phyloP scores from a whole-genome alignment of 2,888 invertebrate species.

The Caenorhabditis becei region DNA sequence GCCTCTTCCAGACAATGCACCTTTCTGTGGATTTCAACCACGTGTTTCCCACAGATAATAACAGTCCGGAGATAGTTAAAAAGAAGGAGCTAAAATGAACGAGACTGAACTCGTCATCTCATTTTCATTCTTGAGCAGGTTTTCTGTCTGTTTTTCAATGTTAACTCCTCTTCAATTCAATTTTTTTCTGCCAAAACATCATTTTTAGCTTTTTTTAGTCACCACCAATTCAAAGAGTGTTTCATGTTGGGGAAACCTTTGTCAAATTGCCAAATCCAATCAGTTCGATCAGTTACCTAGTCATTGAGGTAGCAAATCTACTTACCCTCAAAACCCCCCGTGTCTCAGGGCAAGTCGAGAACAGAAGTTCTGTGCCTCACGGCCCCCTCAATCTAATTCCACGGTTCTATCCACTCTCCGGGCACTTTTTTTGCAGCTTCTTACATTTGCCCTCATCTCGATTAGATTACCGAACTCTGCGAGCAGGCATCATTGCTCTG shows the following conservation, averaged over 20 bases:
- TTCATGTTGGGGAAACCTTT: too few relatives aligned
- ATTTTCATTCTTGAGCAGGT: slow-evolving; percentile 27
- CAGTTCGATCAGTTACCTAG: not conserved
- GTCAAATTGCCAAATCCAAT: not conserved
- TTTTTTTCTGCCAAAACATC: not conserved
- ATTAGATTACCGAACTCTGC: slow-evolving; percentile 36
- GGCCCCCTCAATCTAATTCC: slow-evolving; percentile 23
- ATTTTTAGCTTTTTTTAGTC: too few relatives aligned
- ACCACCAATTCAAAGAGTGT: too few relatives aligned
- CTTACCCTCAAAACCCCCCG: slow-evolving; percentile 9
- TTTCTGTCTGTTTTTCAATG: slow-evolving; percentile 6
- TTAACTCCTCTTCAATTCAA: not conserved
- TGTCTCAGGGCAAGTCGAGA: slow-evolving; percentile 10
- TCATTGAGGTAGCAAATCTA: slow-evolving; percentile 12
- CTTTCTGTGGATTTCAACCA: not conserved
- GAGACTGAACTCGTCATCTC: slow-evolving; percentile 1
- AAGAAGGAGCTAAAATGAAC: not conserved
- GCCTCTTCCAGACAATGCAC: slow-evolving; percentile 9
- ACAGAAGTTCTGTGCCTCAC: slow-evolving; percentile 38
- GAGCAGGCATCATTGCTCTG: slow-evolving; percentile 9
- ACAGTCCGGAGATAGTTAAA: not conserved
- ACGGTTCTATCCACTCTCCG: not conserved
- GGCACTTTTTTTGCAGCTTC: slow-evolving; percentile 23
- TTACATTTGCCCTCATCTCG: slow-evolving; percentile 19
- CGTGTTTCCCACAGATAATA: not conserved